Conservation (phyloP, 2,797 vertebrate genomes). For the Peromyscus nudipes region DNA sequence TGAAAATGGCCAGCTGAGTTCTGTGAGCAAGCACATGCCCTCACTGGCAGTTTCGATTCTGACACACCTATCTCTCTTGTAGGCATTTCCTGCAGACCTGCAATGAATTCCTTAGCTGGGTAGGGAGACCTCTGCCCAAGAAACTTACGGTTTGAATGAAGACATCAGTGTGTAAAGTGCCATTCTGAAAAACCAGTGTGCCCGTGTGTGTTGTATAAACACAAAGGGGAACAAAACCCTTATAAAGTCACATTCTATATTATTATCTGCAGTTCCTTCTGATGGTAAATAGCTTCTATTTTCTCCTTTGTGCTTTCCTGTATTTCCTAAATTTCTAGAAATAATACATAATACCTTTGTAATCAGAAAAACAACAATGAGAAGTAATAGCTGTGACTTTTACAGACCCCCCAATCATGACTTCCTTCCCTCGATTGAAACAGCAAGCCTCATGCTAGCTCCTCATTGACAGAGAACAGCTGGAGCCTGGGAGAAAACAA, state of each 20-base stretch:
- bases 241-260: conserved; percentile 28
- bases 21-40: neutral
- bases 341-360: conserved; percentile 65
- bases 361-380: conserved; percentile 67
- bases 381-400: conserved; percentile 63
- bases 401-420: conserved; percentile 53
- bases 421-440: conserved; percentile 58
- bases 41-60: neutral
- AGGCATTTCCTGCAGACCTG: neutral
- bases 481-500: neutral
- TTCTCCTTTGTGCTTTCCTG: conserved; percentile 65
- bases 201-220: neutral
- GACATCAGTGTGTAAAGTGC: neutral
- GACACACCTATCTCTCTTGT: neutral
- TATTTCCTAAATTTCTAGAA: conserved; percentile 59
- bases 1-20: neutral
- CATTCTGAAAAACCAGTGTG: neutral
- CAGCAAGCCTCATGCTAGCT: neutral
- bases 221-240: neutral
- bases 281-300: conserved; percentile 55
- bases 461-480: conserved; percentile 45
- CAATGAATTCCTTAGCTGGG: neutral
- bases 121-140: neutral
- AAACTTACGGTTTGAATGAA: neutral
- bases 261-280: neutral